These are phyloP conservation scores for Trichogramma dendrolimi DNA, from an alignment of 2,888 invertebrate genomes.

Conservation along the genomic window DNA sequence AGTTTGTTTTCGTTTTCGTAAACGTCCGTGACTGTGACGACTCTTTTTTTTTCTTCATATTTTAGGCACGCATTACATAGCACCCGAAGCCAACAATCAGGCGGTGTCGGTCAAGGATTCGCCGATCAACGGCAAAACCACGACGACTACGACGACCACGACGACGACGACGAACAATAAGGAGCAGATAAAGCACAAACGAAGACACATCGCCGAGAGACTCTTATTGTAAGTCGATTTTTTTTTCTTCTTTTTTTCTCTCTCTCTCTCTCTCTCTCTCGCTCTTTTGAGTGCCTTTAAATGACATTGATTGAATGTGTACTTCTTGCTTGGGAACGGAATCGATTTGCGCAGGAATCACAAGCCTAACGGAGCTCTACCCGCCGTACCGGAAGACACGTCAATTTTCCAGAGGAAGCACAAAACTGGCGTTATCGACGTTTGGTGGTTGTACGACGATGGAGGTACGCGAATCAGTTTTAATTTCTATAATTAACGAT, in stretches of 20 bases:
- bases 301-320: no score
- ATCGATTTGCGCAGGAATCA: slow-evolving; percentile 31
- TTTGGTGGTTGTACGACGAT: slow-evolving; percentile 96
- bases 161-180: slow-evolving; percentile 40
- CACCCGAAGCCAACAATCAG: no score
- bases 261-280: background rate
- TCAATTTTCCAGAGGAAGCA: slow-evolving; percentile 75
- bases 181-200: slow-evolving; percentile 45
- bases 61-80: background rate
- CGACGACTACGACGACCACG: no score
- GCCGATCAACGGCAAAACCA: no score
- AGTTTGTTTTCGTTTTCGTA: background rate
- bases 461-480: slow-evolving; percentile 57
- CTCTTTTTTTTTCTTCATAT: background rate
- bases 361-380: slow-evolving; percentile 38
- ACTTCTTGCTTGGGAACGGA: no score
- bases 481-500: background rate
- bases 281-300: no score
- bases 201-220: slow-evolving; percentile 42
- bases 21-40: background rate
- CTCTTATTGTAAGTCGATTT: slow-evolving; percentile 38
- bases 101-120: no score
- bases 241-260: slow-evolving; percentile 9
- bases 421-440: slow-evolving; percentile 79
- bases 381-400: slow-evolving; percentile 62